These are phyloP conservation scores for Hecatera dysodea DNA, from an alignment of 2,888 invertebrate genomes.

Conservation along the genomic window DNA sequence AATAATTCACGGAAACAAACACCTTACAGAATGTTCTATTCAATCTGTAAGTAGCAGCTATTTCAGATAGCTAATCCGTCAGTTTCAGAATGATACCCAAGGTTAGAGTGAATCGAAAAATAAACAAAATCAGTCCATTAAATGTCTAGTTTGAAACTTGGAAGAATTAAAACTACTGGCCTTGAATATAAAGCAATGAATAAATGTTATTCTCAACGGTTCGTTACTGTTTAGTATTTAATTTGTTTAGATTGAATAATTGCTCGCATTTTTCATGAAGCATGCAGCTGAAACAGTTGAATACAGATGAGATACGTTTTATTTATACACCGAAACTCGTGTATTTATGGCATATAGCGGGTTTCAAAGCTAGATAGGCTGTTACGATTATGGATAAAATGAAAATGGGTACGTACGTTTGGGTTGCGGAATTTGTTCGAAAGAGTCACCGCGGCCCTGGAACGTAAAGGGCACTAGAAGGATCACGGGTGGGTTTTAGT, in stretches of 20 bases:
- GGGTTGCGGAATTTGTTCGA: too few species aligned
- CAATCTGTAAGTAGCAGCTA: slow-evolving; percentile 7
- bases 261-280: slow-evolving; percentile 10
- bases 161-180: slow-evolving; percentile 36
- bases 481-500: too few species aligned
- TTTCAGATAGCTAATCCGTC: slow-evolving; percentile 20
- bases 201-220: slow-evolving; percentile 35
- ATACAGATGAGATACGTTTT: background rate
- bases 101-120: slow-evolving; percentile 28
- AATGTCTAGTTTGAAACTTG: slow-evolving; percentile 34
- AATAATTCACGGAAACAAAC: background rate
- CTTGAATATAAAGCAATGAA: slow-evolving; percentile 36
- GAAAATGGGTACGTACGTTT: too few species aligned
- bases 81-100: slow-evolving; percentile 24
- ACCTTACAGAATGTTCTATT: background rate
- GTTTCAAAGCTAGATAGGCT: background rate
- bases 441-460: too few species aligned
- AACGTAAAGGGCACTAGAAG: too few species aligned
- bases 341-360: background rate
- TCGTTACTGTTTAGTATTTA: slow-evolving; percentile 23
- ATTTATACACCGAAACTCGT: too few species aligned
- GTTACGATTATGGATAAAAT: background rate
- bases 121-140: slow-evolving; percentile 27
- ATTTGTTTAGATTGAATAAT: slow-evolving; percentile 32
- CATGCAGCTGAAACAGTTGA: background rate